Evolutionary conservation across 1,140 invertebrate species (phyloP).

Genomic region (Condylostylus longicornis): DNA sequence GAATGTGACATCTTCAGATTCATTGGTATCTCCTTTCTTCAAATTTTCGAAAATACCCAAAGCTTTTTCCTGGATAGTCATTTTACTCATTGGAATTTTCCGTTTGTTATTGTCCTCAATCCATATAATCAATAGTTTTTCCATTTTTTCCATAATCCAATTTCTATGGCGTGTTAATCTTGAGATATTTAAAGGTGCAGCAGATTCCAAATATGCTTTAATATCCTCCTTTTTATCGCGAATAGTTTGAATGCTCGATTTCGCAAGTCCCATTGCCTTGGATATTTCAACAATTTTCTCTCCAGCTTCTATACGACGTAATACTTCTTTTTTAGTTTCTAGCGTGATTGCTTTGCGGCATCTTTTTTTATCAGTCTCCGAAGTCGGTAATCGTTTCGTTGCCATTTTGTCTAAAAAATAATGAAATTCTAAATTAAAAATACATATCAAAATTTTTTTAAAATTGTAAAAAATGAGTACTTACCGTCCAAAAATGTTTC

Average conservation of each 20-base stretch:
- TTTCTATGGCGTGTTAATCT: slow-evolving; percentile 4
- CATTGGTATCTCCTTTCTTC: slow-evolving; percentile 5
- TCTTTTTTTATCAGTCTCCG: no score
- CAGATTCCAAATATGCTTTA: slow-evolving; percentile 3
- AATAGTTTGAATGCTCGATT: slow-evolving; percentile 7
- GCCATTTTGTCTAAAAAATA: no score
- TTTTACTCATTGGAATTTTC: slow-evolving; percentile 14
- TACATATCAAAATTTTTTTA: no score
- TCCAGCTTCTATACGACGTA: slow-evolving; percentile 7
- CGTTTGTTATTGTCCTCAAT: slow-evolving; percentile 16
- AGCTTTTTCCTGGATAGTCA: slow-evolving; percentile 14
- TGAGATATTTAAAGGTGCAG: slow-evolving; percentile 3
- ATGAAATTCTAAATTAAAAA: no score
- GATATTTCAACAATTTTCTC: slow-evolving; percentile 8
- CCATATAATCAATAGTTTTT: slow-evolving; percentile 15
- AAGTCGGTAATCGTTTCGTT: no score
- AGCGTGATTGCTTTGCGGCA: slow-evolving; percentile 9
- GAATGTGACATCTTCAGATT: slow-evolving; percentile 5
- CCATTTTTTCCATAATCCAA: slow-evolving; percentile 7
- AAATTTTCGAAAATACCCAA: slow-evolving; percentile 12
- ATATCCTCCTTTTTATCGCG: slow-evolving; percentile 5
- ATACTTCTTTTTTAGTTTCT: slow-evolving; percentile 9
- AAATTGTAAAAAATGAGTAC: no score
- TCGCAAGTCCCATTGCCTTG: slow-evolving; percentile 5
- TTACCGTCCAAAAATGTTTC: no score